Evolutionary conservation across 2,888 invertebrate genomes (phyloP), one percentile per base, ranked within the genome.

Genomic region (Euclidia mi): DNA sequence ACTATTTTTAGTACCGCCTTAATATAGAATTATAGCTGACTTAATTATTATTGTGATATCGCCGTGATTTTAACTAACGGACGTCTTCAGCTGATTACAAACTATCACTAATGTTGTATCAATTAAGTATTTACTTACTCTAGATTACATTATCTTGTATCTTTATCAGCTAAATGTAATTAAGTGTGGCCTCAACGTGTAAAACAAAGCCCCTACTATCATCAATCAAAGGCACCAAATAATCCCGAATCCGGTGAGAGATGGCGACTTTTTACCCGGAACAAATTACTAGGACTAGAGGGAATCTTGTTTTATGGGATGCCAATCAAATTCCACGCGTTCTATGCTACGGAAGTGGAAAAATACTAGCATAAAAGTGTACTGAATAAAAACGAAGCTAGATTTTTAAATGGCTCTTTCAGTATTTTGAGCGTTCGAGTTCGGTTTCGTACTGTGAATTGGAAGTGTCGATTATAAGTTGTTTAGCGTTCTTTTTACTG

Each of bases 261-360:
- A 50, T n/a, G 31, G 38, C 15, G 31, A 41, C 43, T 50, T 50
- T 37, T 50, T 50, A 28, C 37, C 29, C 15, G 44, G 31, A 15
- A 31, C 38, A 37, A 51, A 31, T 44, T 44, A 40, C 38, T 49
- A 15, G 52, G 42, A 40, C 35, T 29, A 32, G 43, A 15, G 10
- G 34, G 29, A 37, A 25, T 41, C 42, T 38, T 35, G 37, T 50
- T 44, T 42, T 40, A 18, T 17, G 38, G 37, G 12, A 41, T 32
- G 51, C 31, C 51, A 38, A 44, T 44, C 38, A 44, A 49, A 48
- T 58, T 45, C 43, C 35, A 48, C 48, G 45, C 20, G 34, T 20
- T 42, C 45, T 31, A 7, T 25, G 6, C 7, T 25, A 25, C 6
- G 20, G 20, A 25, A 25, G 20, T 25, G 20, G 20, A 25, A 25